These are phyloP conservation scores for Rutilus rutilus DNA, from an alignment of 2,113 vertebrate species.

Conservation along the genomic window DNA sequence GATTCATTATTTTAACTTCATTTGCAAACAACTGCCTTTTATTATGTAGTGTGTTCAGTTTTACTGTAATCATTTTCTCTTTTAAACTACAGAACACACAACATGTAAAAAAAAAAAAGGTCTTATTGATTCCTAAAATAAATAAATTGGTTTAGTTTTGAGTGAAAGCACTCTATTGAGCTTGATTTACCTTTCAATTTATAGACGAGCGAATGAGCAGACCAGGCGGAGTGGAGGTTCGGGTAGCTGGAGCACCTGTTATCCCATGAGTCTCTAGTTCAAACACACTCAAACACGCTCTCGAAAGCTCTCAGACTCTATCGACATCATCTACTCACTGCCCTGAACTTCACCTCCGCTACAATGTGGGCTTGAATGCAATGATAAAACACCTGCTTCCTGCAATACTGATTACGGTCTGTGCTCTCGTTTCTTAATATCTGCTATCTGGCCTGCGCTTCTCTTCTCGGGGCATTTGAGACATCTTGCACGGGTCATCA, in stretches of 20 bases:
- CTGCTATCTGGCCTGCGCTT: constrained; percentile 62
- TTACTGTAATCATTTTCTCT: neutral
- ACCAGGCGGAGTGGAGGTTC: constrained; percentile 8
- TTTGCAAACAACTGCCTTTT: neutral
- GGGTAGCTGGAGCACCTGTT: constrained; percentile 68
- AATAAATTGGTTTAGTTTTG: neutral
- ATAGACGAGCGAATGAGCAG: neutral
- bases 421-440: constrained; percentile 57
- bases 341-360: constrained; percentile 64
- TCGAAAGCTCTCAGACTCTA: constrained; percentile 50
- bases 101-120: neutral
- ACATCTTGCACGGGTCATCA: constrained; percentile 26
- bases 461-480: constrained; percentile 14
- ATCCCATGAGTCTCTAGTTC: constrained; percentile 52
- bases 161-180: neutral
- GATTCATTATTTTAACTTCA: neutral
- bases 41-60: neutral
- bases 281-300: constrained; percentile 42
- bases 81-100: neutral
- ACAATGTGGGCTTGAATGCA: constrained; percentile 69
- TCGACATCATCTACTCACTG: constrained; percentile 65
- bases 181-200: neutral
- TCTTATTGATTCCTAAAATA: neutral
- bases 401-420: constrained; percentile 74
- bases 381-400: constrained; percentile 76